These are phyloP conservation scores for Gephyroberyx darwinii DNA, from an alignment of 2,797 vertebrate genomes.

Conservation along the genomic window DNA sequence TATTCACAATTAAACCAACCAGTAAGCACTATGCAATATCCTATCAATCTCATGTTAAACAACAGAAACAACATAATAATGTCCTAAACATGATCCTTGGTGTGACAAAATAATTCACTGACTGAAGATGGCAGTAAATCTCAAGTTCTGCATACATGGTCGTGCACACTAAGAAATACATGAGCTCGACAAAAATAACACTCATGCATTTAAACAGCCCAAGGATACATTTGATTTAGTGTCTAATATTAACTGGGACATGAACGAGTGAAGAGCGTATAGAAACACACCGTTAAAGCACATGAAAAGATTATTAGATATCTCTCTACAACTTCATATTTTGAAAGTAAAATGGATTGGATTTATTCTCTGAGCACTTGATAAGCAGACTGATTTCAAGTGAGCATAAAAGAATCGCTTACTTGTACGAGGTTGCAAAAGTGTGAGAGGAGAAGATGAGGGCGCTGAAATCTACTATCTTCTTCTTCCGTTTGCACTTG, in stretches of 20 bases:
- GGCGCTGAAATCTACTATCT: constrained; percentile 14
- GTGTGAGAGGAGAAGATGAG: constrained; percentile 50
- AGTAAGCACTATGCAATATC: constrained; percentile 15
- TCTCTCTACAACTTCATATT: constrained; percentile 18
- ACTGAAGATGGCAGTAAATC: constrained; percentile 10
- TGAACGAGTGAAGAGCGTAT: neutral
- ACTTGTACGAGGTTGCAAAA: constrained; percentile 65
- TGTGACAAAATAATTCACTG: neutral
- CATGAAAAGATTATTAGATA: neutral
- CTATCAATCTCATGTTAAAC: constrained; percentile 11
- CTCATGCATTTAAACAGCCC: neutral
- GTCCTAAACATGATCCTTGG: neutral
- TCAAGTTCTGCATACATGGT: neutral
- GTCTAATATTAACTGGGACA: constrained; percentile 4
- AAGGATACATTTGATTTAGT: constrained; percentile 16
- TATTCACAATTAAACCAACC: constrained; percentile 24
- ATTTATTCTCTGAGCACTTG: constrained; percentile 5
- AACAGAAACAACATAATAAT: neutral
- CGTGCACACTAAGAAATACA: neutral
- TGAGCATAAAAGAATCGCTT: constrained; percentile 47
- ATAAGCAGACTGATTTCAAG: constrained; percentile 15
- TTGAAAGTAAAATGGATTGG: neutral
- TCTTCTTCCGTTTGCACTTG: constrained; percentile 49
- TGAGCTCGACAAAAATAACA: constrained; percentile 18
- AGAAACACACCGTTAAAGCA: neutral